Conservation (phyloP, 2,888 invertebrate species). For the Theristus sp. region DNA sequence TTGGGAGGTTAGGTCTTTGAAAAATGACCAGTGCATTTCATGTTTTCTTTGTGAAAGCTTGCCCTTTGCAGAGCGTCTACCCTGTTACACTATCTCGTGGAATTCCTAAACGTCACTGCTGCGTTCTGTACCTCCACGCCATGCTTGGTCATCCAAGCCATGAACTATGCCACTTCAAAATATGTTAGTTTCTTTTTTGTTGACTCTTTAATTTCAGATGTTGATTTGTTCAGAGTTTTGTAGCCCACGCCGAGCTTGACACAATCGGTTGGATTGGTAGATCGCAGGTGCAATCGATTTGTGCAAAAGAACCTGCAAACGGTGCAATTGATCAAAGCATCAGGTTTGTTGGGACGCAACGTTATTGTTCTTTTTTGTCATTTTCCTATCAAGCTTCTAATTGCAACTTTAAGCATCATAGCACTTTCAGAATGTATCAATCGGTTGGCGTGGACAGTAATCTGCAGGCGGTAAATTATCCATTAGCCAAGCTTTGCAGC, state of each 20-base stretch:
- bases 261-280: neutral
- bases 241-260: neutral
- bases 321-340: too few species aligned
- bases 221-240: neutral
- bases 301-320: too few species aligned
- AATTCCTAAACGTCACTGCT: constrained; percentile 31
- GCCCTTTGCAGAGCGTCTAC: constrained; percentile 31
- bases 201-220: neutral
- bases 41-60: constrained; percentile 8
- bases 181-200: neutral
- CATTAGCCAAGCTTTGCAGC: too few species aligned
- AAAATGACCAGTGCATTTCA: neutral
- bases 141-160: constrained; percentile 10
- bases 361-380: too few species aligned
- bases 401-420: too few species aligned
- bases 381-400: too few species aligned
- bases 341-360: too few species aligned
- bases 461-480: too few species aligned
- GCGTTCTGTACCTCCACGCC: constrained; percentile 32
- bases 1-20: neutral
- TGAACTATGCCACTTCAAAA: neutral
- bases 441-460: too few species aligned
- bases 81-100: constrained; percentile 31
- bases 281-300: too few species aligned
- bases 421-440: too few species aligned